A percentile compares a stretch with the other conserved stretches of the same genome.
Evolutionary conservation across 2,113 vertebrate species (phyloP).

Genomic region (Oncorhynchus clarkii): DNA sequence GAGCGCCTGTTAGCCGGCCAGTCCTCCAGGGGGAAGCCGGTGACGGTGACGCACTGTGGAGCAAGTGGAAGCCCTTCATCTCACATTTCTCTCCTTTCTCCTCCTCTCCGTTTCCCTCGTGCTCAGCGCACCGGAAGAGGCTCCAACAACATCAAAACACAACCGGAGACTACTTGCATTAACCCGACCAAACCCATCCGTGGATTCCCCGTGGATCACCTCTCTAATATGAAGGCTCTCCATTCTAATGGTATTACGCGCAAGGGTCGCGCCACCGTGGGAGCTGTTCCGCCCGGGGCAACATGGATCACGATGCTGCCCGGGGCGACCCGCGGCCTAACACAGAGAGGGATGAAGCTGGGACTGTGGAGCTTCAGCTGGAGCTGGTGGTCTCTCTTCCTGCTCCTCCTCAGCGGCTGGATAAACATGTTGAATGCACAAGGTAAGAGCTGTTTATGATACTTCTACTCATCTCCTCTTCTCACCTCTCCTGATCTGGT

Average conservation of each 20-base stretch:
- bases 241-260: conserved; percentile 22
- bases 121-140: conserved; percentile 12
- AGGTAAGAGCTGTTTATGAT: conserved; percentile 52
- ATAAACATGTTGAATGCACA: conserved; percentile 74
- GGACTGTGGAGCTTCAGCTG: conserved; percentile 1
- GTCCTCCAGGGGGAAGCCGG: too few species aligned
- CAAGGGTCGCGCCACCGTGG: not conserved
- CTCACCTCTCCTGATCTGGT: too few species aligned
- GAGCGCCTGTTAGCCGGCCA: not conserved
- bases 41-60: too few species aligned
- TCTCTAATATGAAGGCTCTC: not conserved
- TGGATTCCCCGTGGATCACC: not conserved
- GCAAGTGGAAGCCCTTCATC: too few species aligned
- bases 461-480: too few species aligned
- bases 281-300: conserved; percentile 20
- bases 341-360: not conserved
- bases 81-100: not conserved
- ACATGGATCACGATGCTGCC: conserved; percentile 19
- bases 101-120: conserved; percentile 19
- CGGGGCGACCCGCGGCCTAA: conserved; percentile 11
- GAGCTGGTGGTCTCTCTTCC: conserved; percentile 36
- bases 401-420: conserved; percentile 56
- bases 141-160: conserved; percentile 14
- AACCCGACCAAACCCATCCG: not conserved
- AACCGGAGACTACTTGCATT: not conserved